phyloP scores from a whole-genome alignment of 30 jellyfish, hydroid and myxozoan genomes.

The Chironex yamaguchii region DNA sequence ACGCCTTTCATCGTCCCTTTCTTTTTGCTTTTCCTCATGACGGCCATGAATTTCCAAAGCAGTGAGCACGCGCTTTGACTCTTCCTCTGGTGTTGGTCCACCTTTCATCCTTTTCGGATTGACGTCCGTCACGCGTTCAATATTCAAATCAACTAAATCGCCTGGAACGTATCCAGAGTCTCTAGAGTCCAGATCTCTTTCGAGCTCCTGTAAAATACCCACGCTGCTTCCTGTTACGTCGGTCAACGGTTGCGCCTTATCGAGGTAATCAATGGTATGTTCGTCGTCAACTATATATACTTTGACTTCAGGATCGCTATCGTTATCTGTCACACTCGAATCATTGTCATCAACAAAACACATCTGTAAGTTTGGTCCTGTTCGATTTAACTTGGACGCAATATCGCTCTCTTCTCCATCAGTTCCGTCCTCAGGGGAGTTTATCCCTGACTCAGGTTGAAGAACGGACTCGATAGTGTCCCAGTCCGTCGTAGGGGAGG shows the following conservation, averaged over 20 bases:
- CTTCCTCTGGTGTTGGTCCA: slow-evolving; percentile 83
- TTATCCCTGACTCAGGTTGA: slow-evolving; percentile 70
- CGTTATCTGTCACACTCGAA: slow-evolving; percentile 59
- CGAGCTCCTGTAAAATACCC: slow-evolving; percentile 25
- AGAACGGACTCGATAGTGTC: slow-evolving; percentile 78
- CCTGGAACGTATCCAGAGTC: slow-evolving; percentile 91
- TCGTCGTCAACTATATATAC: slow-evolving; percentile 80
- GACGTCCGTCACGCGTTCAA: slow-evolving; percentile 77
- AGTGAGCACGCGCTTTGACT: slow-evolving; percentile 66
- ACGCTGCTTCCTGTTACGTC: slow-evolving; percentile 5
- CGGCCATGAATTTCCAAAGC: slow-evolving; percentile 72
- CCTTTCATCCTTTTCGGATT: slow-evolving; percentile 41
- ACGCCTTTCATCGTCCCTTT: slow-evolving; percentile 43
- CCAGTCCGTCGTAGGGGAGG: slow-evolving; percentile 86
- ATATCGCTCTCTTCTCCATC: slow-evolving; percentile 29
- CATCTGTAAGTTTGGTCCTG: slow-evolving; percentile 70
- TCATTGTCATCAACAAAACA: slow-evolving; percentile 71
- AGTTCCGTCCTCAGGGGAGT: slow-evolving; percentile 62
- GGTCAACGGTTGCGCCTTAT: neutral
- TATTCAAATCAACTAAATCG: slow-evolving; percentile 72
- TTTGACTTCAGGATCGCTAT: slow-evolving; percentile 82
- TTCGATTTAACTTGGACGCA: slow-evolving; percentile 30
- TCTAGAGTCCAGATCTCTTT: slow-evolving; percentile 75
- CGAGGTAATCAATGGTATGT: slow-evolving; percentile 40
- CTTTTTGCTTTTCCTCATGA: slow-evolving; percentile 74